Evolutionary conservation across 2,113 vertebrate species (phyloP).

Genomic region (Gallinago jamesoni): DNA sequence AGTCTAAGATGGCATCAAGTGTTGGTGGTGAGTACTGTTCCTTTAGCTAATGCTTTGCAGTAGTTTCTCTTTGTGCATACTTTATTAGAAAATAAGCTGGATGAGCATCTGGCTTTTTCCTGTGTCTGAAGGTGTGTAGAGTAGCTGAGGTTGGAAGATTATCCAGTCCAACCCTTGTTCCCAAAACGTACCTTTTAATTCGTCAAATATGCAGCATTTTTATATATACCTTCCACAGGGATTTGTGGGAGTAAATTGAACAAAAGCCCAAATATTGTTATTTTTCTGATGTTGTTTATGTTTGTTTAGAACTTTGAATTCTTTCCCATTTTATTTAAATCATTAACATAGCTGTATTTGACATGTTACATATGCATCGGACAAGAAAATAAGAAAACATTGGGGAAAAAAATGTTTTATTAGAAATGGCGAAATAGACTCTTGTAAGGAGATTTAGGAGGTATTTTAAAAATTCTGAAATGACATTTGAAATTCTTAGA

Average conservation of each 20-base stretch:
- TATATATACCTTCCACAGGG: neutral
- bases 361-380: neutral
- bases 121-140: neutral
- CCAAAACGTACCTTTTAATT: neutral
- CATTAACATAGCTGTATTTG: neutral
- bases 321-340: neutral
- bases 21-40: neutral
- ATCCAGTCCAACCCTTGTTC: neutral
- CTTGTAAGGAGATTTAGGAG: neutral
- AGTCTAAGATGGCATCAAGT: constrained; percentile 3
- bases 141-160: neutral
- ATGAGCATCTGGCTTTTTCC: neutral
- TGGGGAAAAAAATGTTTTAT: neutral
- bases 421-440: neutral
- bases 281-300: neutral
- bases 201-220: neutral
- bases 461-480: neutral
- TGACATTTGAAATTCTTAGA: neutral
- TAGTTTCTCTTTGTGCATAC: neutral
- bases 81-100: neutral
- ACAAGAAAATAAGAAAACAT: neutral
- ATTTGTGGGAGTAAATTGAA: neutral
- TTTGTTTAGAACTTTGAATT: neutral
- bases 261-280: neutral
- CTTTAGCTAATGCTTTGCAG: neutral